A percentile compares a stretch with the other conserved stretches of the same genome.
phyloP scores from a whole-genome alignment of 2,113 vertebrate genomes.

The Channa maculata region DNA sequence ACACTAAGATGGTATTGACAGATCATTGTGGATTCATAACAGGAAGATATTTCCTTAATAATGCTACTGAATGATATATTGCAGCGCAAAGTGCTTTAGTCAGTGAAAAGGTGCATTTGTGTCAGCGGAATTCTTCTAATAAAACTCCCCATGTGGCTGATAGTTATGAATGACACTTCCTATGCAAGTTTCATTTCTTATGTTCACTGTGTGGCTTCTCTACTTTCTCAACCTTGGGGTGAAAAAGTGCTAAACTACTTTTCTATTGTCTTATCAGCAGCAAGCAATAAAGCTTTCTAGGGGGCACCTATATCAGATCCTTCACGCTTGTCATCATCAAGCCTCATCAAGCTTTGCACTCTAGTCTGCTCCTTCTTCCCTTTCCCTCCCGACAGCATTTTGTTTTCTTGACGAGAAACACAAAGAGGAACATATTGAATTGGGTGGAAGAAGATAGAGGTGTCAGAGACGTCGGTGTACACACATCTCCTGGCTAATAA shows the following conservation, averaged over 20 bases:
- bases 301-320: constrained; percentile 66
- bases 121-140: constrained; percentile 30
- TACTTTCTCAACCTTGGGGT: constrained; percentile 46
- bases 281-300: constrained; percentile 51
- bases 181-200: neutral
- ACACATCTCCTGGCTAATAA: constrained; percentile 75
- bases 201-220: neutral
- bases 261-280: constrained; percentile 55
- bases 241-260: constrained; percentile 50
- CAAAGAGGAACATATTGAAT: constrained; percentile 70
- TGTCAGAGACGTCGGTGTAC: constrained; percentile 36
- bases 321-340: constrained; percentile 72
- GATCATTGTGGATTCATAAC: constrained; percentile 32
- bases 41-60: constrained; percentile 35
- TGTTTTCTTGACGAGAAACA: constrained; percentile 73
- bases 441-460: constrained; percentile 17
- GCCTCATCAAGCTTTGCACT: constrained; percentile 65
- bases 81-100: constrained; percentile 5
- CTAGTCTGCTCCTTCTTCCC: constrained; percentile 35
- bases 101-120: constrained; percentile 3
- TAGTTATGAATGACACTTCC: constrained; percentile 24
- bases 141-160: constrained; percentile 44
- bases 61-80: constrained; percentile 25
- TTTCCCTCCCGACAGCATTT: constrained; percentile 68
- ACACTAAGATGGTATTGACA: constrained; percentile 52